phyloP scores from a whole-genome alignment of 2,797 vertebrate genomes.

The Danio choprae region DNA sequence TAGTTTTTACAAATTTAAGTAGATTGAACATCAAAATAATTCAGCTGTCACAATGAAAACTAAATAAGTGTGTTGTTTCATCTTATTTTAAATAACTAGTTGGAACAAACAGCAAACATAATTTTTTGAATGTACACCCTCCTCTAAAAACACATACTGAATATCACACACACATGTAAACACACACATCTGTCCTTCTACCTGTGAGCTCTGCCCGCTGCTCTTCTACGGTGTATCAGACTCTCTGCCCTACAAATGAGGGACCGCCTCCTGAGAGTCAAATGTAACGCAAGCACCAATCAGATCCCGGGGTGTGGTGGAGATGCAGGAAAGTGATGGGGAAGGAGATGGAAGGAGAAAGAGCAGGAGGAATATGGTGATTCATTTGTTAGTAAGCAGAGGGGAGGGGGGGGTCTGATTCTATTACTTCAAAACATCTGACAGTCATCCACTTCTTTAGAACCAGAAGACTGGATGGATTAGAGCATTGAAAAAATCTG shows the following conservation, averaged over 20 bases:
- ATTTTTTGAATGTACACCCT: background rate
- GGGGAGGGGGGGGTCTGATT: slow-evolving; percentile 10
- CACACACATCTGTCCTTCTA: slow-evolving; percentile 57
- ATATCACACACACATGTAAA: background rate
- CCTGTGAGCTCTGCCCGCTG: slow-evolving; percentile 86
- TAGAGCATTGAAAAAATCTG: background rate
- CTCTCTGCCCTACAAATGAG: slow-evolving; percentile 95
- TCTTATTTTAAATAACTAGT: no score
- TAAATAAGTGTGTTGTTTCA: no score
- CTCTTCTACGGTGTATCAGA: slow-evolving; percentile 91
- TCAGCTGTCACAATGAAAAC: no score
- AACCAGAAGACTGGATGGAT: background rate
- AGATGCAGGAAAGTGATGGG: slow-evolving; percentile 18
- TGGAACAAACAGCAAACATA: no score
- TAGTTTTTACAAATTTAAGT: no score
- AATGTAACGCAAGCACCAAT: slow-evolving; percentile 69
- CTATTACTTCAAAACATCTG: background rate
- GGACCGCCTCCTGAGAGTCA: slow-evolving; percentile 85
- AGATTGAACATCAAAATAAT: no score
- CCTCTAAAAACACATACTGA: background rate
- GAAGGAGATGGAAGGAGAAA: slow-evolving; percentile 36
- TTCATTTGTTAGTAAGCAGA: slow-evolving; percentile 68
- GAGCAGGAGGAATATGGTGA: slow-evolving; percentile 70
- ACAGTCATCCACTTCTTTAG: background rate
- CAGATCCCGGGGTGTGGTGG: slow-evolving; percentile 69